phyloP scores from a whole-genome alignment of 2,113 vertebrate species.

The Opisthocomus hoazin region DNA sequence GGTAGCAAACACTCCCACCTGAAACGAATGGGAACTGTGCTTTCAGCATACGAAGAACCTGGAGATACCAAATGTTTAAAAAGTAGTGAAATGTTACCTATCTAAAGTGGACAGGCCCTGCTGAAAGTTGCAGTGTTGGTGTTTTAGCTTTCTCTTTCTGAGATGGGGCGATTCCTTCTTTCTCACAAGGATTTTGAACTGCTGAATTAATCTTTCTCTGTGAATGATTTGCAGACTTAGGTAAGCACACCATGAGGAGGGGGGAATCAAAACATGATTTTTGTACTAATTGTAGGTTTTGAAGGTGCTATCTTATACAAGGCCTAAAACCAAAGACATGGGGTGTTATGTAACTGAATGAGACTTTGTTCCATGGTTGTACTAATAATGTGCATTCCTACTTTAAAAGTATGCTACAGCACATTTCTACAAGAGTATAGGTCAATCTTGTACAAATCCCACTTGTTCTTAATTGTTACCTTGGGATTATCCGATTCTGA shows the following conservation, averaged over 20 bases:
- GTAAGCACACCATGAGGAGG: background rate
- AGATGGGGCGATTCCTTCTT: background rate
- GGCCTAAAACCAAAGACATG: background rate
- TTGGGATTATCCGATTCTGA: background rate
- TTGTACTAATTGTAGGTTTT: background rate
- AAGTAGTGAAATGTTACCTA: background rate
- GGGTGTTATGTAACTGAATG: background rate
- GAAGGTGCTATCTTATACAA: background rate
- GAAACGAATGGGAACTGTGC: background rate
- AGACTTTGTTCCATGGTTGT: background rate
- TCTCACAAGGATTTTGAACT: background rate
- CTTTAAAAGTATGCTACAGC: background rate
- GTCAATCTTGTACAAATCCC: background rate
- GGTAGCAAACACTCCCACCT: conserved; percentile 20
- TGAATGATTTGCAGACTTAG: background rate
- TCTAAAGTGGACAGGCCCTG: background rate
- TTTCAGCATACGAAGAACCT: background rate
- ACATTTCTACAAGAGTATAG: background rate
- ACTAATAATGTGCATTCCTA: background rate
- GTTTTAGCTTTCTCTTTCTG: background rate
- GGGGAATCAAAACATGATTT: background rate
- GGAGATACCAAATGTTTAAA: background rate
- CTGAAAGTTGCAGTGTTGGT: background rate
- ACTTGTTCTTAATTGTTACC: background rate
- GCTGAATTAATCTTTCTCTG: background rate